A percentile compares a stretch with the other conserved stretches of the same genome.
These are phyloP conservation scores for Aphelocoma californica DNA, from an alignment of 2,797 vertebrate species.

Conservation along the genomic window DNA sequence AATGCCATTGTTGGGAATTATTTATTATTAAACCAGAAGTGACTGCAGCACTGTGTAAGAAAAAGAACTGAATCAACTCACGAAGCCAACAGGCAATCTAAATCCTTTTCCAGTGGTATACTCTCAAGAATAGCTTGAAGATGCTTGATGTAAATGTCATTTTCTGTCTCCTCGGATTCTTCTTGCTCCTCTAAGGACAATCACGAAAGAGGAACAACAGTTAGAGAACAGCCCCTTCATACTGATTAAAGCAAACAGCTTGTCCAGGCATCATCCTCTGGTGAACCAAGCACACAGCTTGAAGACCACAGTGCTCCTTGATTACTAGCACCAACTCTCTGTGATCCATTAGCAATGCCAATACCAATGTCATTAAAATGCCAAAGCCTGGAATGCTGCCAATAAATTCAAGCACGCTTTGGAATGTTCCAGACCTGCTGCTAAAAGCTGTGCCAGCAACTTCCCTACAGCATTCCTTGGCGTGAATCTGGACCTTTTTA, in stretches of 20 bases:
- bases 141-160: constrained; percentile 47
- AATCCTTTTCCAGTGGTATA: constrained; percentile 79
- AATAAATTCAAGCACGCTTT: neutral
- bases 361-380: neutral
- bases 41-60: neutral
- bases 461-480: neutral
- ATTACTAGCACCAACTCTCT: neutral
- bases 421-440: neutral
- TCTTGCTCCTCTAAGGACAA: constrained; percentile 46
- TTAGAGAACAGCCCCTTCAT: neutral
- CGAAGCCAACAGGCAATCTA: constrained; percentile 82
- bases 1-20: neutral
- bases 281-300: neutral
- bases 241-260: neutral
- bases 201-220: neutral
- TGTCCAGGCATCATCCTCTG: neutral
- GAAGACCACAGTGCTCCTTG: neutral
- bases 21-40: neutral
- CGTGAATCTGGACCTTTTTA: neutral
- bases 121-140: constrained; percentile 81
- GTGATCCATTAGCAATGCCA: neutral
- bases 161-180: constrained; percentile 33
- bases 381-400: neutral
- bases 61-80: constrained; percentile 66
- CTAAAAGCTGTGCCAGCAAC: neutral